Percentiles rank a stretch among this genome's conserved stretches.
These are phyloP conservation scores for Reticulitermes speratus DNA, from an alignment of 1,140 invertebrate genomes.

Conservation along the genomic window DNA sequence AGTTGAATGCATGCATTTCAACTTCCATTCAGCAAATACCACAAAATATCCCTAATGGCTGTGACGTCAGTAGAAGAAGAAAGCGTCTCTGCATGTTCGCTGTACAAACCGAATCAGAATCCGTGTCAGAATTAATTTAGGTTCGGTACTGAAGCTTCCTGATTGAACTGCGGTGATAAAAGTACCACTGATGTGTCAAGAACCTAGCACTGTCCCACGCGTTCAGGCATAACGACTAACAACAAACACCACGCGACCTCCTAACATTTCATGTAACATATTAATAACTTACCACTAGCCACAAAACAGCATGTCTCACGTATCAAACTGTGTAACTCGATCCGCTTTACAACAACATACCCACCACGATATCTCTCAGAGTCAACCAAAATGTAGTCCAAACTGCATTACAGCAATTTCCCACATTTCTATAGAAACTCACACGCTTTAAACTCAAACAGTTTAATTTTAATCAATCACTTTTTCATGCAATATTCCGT, in stretches of 20 bases:
- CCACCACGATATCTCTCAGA: not conserved
- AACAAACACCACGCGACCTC: not conserved
- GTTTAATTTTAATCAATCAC: not conserved
- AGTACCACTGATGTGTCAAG: not conserved
- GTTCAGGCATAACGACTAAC: not conserved
- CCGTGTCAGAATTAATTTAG: too few species aligned
- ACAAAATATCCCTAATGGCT: too few species aligned
- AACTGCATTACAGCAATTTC: too few species aligned
- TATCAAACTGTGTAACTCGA: not conserved
- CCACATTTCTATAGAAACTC: too few species aligned
- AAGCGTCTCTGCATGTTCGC: too few species aligned
- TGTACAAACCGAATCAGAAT: too few species aligned
- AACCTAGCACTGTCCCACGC: not conserved
- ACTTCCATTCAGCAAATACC: too few species aligned
- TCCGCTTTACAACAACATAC: not conserved
- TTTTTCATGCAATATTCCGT: not conserved
- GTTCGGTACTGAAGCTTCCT: too few species aligned
- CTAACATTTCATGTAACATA: not conserved
- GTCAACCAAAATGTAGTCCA: too few species aligned
- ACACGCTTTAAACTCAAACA: not conserved
- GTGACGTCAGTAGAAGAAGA: too few species aligned
- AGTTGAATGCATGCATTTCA: too few species aligned
- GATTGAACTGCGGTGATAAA: not conserved
- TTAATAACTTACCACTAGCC: not conserved
- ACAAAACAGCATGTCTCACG: not conserved